These are phyloP conservation scores for Spermophilus dauricus DNA, from an alignment of 2,113 vertebrate genomes.

Conservation along the genomic window DNA sequence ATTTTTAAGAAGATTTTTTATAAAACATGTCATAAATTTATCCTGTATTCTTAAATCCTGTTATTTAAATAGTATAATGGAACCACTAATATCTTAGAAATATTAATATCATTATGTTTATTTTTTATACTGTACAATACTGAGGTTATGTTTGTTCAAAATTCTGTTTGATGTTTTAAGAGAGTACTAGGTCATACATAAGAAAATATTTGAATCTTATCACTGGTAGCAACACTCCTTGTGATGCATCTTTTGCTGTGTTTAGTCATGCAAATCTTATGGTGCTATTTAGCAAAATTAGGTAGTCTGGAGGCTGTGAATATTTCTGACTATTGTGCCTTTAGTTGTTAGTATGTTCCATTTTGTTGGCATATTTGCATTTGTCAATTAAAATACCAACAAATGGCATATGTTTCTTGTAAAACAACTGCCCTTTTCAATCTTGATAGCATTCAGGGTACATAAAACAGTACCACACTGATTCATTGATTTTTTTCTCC, in stretches of 20 bases:
- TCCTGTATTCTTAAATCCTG: neutral
- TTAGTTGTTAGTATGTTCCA: neutral
- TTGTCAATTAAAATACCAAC: constrained; percentile 57
- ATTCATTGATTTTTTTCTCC: constrained; percentile 22
- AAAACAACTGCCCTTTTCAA: constrained; percentile 57
- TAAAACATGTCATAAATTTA: neutral
- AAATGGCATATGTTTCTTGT: neutral
- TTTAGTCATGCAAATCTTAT: neutral
- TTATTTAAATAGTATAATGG: neutral
- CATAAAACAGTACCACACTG: constrained; percentile 14
- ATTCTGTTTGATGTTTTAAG: neutral
- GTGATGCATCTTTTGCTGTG: neutral
- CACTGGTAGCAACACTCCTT: neutral
- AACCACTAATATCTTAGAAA: neutral
- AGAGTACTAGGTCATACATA: neutral
- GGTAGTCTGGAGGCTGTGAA: neutral
- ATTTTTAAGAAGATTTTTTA: neutral
- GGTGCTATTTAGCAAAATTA: neutral
- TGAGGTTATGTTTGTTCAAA: neutral
- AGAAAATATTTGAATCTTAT: neutral
- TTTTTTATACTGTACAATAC: neutral
- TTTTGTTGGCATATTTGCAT: neutral
- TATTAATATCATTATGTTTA: neutral
- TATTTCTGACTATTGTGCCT: neutral
- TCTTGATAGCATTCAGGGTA: neutral